phyloP scores from a whole-genome alignment of 2,797 vertebrate species.

The Xiphorhynchus erythropygius region DNA sequence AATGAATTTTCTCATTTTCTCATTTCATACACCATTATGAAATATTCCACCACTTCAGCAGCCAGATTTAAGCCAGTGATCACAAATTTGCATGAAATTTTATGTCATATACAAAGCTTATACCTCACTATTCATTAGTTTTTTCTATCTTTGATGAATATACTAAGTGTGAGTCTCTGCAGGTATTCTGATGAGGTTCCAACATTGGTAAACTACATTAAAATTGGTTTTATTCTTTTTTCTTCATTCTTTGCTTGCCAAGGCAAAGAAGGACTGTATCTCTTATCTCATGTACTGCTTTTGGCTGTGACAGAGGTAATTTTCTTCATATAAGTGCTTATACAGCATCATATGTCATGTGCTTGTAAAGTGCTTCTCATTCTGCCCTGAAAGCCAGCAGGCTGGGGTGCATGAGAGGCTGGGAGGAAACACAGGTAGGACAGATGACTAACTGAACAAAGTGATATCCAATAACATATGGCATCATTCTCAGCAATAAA shows the following conservation, averaged over 20 bases:
- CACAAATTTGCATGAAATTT: not conserved
- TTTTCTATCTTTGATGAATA: not conserved
- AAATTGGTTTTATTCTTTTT: not conserved
- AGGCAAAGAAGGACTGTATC: not conserved
- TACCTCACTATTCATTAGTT: not conserved
- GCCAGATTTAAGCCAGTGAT: not conserved
- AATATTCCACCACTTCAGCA: not conserved
- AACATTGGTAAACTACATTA: not conserved
- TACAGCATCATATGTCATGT: fast-evolving
- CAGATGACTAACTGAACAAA: not conserved
- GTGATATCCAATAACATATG: fast-evolving
- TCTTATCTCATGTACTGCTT: not conserved
- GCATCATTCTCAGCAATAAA: not conserved
- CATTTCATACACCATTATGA: not conserved
- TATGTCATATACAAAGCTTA: not conserved
- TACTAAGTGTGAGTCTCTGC: fast-evolving
- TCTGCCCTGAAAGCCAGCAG: fast-evolving
- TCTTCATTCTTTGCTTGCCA: not conserved
- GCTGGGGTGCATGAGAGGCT: fast-evolving
- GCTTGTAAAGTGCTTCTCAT: not conserved
- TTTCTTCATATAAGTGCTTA: not conserved
- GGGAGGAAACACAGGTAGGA: fast-evolving
- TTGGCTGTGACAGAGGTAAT: not conserved
- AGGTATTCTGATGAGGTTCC: not conserved
- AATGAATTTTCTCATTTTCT: not conserved